Evolutionary conservation across 2,888 invertebrate genomes (phyloP).

Genomic region (Cosmopolites sordidus): DNA sequence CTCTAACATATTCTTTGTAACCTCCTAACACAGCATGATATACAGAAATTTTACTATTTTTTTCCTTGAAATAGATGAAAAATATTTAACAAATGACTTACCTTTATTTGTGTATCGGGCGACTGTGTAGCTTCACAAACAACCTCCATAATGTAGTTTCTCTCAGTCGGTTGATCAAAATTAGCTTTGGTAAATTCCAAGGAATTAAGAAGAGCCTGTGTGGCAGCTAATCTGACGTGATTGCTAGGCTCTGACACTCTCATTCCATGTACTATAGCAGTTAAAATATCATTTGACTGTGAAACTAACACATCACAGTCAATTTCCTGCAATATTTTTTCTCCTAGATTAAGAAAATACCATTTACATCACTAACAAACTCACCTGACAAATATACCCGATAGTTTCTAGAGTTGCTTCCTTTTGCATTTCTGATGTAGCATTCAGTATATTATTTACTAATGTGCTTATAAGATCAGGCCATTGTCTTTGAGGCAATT

Average conservation of each 20-base stretch:
- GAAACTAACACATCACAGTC: slow-evolving; percentile 86
- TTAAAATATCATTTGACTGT: slow-evolving; percentile 94
- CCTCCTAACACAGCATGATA: too few species aligned
- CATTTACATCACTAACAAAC: not conserved
- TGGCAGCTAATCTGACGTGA: slow-evolving; percentile 93
- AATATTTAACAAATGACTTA: too few species aligned
- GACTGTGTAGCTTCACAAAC: slow-evolving; percentile 99
- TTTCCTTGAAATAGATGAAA: too few species aligned
- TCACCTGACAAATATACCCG: slow-evolving; percentile 51
- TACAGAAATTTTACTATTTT: too few species aligned
- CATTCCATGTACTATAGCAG: slow-evolving; percentile 96
- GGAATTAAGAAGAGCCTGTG: slow-evolving; percentile 93
- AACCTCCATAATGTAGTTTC: slow-evolving; percentile 98
- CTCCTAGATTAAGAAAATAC: not conserved
- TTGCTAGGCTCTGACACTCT: slow-evolving; percentile 87
- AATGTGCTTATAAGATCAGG: slow-evolving; percentile 81
- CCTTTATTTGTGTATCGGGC: slow-evolving; percentile 74
- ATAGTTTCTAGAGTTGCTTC: slow-evolving; percentile 97
- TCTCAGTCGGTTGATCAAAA: slow-evolving; percentile 94
- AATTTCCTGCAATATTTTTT: slow-evolving; percentile 83
- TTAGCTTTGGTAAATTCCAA: slow-evolving; percentile 98
- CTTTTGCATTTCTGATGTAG: slow-evolving; percentile 85
- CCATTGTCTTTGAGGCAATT: slow-evolving; percentile 91
- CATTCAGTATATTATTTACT: slow-evolving; percentile 86
- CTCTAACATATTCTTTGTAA: too few species aligned